Evolutionary conservation across 2,888 invertebrate genomes (phyloP), one percentile per base, ranked within the genome.

Genomic region (Hetaerina titia): DNA sequence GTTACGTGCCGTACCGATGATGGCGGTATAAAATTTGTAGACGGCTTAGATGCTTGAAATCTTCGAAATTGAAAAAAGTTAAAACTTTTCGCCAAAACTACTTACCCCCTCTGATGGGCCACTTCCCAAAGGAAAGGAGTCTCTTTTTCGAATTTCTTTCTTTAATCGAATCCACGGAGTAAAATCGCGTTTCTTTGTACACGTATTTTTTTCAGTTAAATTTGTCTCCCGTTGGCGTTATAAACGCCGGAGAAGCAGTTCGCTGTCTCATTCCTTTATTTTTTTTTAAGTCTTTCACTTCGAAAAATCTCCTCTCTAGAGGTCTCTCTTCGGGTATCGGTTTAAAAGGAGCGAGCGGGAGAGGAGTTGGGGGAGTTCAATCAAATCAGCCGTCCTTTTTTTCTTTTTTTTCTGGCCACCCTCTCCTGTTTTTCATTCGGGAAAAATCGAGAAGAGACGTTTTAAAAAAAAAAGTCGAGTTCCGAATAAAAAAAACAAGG

Each of bases 331-430:
- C 63, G 22, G 56, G 92, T 92, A 64, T 69, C 92, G 69, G 92
- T 81, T 31, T 81, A 81, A 31, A 81, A 81, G 81, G 11, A n/a
- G 56, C 22, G 57, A 45, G 74, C 56, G 57, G 89, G 57, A 58
- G 90, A 69, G 81, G 60, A 17, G 17, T 60, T 60, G 11, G 11
- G 60, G 60, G 74, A 92, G 57, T 92, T 69, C 92, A 92, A 92
- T 92, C 92, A 92, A 92, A 92, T 92, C 92, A 92, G 92, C 45
- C 81, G 64, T 64, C 19, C n/a, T 45, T 56, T 56, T 64, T 69
- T 92, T 69, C 69, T 92, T 69, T 92, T 56, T 22, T 4, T 31
- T 9, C 13, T 31, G 31, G 11, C 81, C 81, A 8, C n/a, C 81
- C 11, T 56, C 89, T 22, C 22, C n/a, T 89, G n/a, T 89, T 89